These are phyloP conservation scores for Chironex yamaguchii DNA, from an alignment of 30 jellyfish, hydroid and myxozoan species.

Conservation along the genomic window DNA sequence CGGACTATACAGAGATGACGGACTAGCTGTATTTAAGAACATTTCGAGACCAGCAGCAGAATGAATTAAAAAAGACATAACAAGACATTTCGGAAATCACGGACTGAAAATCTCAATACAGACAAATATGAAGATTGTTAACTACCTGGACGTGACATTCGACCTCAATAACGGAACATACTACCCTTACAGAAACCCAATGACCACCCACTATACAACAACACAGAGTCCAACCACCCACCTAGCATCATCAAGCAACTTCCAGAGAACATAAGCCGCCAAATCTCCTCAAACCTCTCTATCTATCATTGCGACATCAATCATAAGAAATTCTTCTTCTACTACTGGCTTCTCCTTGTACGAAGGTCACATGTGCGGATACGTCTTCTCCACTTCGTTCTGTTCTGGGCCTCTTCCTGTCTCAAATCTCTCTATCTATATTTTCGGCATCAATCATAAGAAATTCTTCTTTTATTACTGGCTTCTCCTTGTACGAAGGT, in stretches of 20 bases:
- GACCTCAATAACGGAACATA: slow-evolving; percentile 31
- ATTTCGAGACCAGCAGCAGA: slow-evolving; percentile 79
- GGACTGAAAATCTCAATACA: slow-evolving; percentile 67
- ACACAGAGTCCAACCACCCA: slow-evolving; percentile 79
- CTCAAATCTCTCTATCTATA: no score
- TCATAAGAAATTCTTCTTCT: no score
- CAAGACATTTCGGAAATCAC: slow-evolving; percentile 21
- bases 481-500: no score
- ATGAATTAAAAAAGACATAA: slow-evolving; percentile 45
- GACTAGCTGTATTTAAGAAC: slow-evolving; percentile 51
- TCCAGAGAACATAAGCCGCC: slow-evolving; percentile 43
- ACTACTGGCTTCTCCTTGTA: no score
- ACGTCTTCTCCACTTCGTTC: no score
- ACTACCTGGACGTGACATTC: slow-evolving; percentile 65
- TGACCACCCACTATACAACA: slow-evolving; percentile 69
- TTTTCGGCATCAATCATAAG: no score
- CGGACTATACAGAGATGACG: slow-evolving; percentile 63
- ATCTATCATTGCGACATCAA: no score
- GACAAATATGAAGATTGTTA: slow-evolving; percentile 47
- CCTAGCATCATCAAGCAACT: slow-evolving; percentile 66
- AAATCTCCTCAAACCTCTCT: no score
- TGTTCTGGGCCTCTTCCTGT: no score
- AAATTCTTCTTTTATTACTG: no score
- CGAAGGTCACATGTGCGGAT: no score
- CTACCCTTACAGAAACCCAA: slow-evolving; percentile 77